Conservation (phyloP, 2,888 invertebrate genomes). For the Oscheius myriophilus region DNA sequence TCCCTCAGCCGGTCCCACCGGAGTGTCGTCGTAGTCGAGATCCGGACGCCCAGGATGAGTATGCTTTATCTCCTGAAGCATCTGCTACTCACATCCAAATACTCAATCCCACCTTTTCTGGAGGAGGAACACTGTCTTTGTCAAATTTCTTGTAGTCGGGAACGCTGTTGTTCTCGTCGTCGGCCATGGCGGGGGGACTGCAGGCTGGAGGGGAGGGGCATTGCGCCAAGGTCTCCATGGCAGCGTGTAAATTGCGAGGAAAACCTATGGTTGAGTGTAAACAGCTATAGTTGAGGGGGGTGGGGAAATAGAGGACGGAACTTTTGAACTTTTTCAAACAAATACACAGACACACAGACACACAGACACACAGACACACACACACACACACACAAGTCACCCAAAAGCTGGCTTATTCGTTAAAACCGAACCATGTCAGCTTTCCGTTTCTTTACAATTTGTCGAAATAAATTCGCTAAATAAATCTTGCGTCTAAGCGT, state of each 20-base stretch:
- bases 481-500: too few relatives aligned
- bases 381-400: too few relatives aligned
- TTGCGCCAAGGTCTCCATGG: background rate
- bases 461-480: too few relatives aligned
- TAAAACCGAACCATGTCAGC: too few relatives aligned
- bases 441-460: too few relatives aligned
- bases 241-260: background rate
- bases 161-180: background rate
- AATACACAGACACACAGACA: too few relatives aligned
- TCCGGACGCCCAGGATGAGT: conserved; percentile 59
- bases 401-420: too few relatives aligned
- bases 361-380: too few relatives aligned
- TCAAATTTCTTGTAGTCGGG: conserved; percentile 55
- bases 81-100: too few relatives aligned
- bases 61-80: conserved; percentile 46
- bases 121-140: conserved; percentile 56
- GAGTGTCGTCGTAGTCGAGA: conserved; percentile 62
- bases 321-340: too few relatives aligned
- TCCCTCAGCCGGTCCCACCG: conserved; percentile 60
- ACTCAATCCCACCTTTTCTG: conserved; percentile 48
- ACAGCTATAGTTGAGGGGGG: background rate
- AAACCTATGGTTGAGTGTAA: background rate
- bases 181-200: conserved; percentile 5
- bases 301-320: background rate
- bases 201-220: background rate